Conservation (phyloP, 53 echinoderm and acorn worm genomes). For the Apostichopus leukothele region DNA sequence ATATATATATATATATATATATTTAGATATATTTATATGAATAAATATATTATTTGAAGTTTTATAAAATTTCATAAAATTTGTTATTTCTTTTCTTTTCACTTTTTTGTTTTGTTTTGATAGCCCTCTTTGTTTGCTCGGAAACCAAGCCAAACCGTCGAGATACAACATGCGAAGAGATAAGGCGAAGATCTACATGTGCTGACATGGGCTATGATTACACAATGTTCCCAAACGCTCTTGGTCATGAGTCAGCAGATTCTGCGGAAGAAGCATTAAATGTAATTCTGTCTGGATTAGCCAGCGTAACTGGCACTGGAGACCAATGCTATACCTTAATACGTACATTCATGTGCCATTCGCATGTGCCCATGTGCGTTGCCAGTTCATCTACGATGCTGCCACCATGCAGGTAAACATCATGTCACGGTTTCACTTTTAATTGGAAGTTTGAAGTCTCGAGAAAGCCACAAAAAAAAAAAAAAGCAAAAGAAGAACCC, state of each 20-base stretch:
- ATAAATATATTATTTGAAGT: too few species aligned
- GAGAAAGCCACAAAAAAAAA: too few species aligned
- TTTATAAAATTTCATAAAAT: too few species aligned
- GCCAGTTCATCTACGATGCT: background rate
- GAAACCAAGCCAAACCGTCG: slow-evolving; percentile 21
- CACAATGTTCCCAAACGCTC: slow-evolving; percentile 55
- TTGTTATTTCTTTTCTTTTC: too few species aligned
- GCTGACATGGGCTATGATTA: slow-evolving; percentile 43
- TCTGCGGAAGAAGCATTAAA: slow-evolving; percentile 31
- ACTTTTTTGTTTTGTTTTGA: background rate
- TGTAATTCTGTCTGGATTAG: background rate
- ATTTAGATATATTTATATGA: too few species aligned
- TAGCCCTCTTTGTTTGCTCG: background rate
- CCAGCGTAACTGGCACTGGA: slow-evolving; percentile 38
- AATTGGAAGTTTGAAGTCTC: too few species aligned
- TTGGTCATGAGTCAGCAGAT: slow-evolving; percentile 29
- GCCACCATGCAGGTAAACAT: slow-evolving; percentile 32
- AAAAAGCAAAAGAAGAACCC: too few species aligned
- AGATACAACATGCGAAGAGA: background rate
- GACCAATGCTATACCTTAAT: slow-evolving; percentile 23
- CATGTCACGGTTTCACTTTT: too few species aligned
- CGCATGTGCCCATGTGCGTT: slow-evolving; percentile 6
- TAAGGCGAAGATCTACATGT: slow-evolving; percentile 5
- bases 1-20: too few species aligned
- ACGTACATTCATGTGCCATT: slow-evolving; percentile 24